phyloP scores from a whole-genome alignment of 2,797 vertebrate species.

The Lepus townsendii region DNA sequence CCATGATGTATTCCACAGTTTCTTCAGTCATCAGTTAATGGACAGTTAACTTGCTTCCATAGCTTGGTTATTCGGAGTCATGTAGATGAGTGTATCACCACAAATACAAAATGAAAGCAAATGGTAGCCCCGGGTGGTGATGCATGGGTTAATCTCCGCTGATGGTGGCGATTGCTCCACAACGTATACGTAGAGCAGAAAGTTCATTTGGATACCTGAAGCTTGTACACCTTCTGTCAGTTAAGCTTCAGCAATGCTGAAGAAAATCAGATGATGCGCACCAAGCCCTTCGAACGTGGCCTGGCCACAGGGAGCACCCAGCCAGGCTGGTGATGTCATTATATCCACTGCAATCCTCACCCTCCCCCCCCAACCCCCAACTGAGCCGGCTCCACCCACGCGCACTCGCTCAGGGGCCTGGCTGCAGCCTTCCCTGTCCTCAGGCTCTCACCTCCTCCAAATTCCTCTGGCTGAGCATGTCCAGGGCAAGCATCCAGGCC shows the following conservation, averaged over 20 bases:
- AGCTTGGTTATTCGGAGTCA: background rate
- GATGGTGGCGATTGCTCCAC: background rate
- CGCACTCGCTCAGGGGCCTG: background rate
- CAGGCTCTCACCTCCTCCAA: background rate
- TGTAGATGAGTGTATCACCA: background rate
- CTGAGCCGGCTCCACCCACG: too few relatives aligned
- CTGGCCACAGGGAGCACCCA: background rate
- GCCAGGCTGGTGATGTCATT: background rate
- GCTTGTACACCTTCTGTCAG: background rate
- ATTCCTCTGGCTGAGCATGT: background rate
- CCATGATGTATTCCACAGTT: background rate
- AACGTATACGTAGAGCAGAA: background rate
- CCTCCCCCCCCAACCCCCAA: accelerated
- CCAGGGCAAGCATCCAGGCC: background rate
- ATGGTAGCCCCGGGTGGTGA: background rate
- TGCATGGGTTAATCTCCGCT: background rate
- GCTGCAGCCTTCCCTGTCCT: background rate
- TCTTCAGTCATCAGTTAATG: accelerated
- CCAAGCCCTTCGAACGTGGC: background rate
- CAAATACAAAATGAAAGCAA: background rate
- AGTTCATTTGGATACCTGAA: background rate
- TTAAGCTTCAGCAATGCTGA: background rate
- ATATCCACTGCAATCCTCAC: background rate
- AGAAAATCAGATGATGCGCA: background rate
- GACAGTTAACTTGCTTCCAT: background rate